Evolutionary conservation across 2,797 vertebrate genomes (phyloP), one percentile per base, ranked within the genome.

Genomic region (Astyanax mexicanus): DNA sequence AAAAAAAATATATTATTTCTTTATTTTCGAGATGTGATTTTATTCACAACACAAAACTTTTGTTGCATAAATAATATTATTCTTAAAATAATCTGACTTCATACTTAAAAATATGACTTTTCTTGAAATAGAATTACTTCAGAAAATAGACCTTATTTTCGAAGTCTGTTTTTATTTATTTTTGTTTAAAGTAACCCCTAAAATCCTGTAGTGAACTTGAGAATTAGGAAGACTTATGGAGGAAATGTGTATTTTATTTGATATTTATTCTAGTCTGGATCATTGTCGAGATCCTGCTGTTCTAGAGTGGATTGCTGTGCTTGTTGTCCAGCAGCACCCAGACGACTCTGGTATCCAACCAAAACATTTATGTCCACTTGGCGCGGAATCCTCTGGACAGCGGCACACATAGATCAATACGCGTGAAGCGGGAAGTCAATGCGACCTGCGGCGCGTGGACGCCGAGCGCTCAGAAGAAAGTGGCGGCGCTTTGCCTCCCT

Each of bases 371-470:
- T 72, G 70, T 42, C 38, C 58, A 55, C 42, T 77, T 83, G 55
- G 2, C 15, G 40, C 65, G 57, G 69, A 68, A 61, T 47, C 37
- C 57, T 40, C 27, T 51, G 45, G 45, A 68, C 65, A 68, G 65
- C 32, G 35, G 35, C 49, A 21, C 49, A 67, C 64, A 58, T 42
- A 55, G 70, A 77, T 81, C 82, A 71, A 64, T 77, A 74, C 35
- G 25, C 67, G 58, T 44, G 60, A 71, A 79, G 64, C 72, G 74
- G 72, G 65, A 81, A 74, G 82, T 81, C 76, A 76, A 60, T 77
- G 73, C 47, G 68, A 67, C 62, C 32, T 57, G 47, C 51, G 7
- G 38, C 10, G 52, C 42, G 49, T 37, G 27, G 75, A 35, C n/a
- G 32, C 38, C 32, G 57, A 60, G 10, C 13, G 27, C 27, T 42